Evolutionary conservation across 2,797 vertebrate genomes (phyloP).

Genomic region (Spatula versicolor): DNA sequence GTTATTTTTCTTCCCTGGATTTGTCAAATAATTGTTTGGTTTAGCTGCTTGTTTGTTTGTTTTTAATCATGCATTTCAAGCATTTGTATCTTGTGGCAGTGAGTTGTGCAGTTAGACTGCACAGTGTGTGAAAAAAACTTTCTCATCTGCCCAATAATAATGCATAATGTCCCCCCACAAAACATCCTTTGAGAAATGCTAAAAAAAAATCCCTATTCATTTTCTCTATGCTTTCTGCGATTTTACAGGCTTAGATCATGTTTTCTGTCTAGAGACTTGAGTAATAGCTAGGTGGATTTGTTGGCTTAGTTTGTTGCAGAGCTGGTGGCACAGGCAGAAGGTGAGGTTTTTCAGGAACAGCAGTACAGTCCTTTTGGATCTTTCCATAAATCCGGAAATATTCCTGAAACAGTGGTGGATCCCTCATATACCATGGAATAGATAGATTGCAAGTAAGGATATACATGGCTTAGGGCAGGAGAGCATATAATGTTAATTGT

Average conservation of each 20-base stretch:
- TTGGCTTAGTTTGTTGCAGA: constrained; percentile 43
- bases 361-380: constrained; percentile 67
- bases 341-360: constrained; percentile 66
- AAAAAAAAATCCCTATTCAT: background rate
- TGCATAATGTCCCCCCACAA: background rate
- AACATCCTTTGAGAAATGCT: background rate
- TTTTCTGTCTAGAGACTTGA: background rate
- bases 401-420: constrained; percentile 53
- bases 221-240: background rate
- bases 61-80: background rate
- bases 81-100: background rate
- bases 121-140: background rate
- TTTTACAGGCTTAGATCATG: background rate
- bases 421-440: constrained; percentile 59
- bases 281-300: constrained; percentile 26
- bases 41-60: background rate
- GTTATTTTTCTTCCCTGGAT: background rate
- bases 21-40: too few species aligned
- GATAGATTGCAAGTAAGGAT: background rate
- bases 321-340: constrained; percentile 48
- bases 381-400: constrained; percentile 45
- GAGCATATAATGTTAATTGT: background rate
- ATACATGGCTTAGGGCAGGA: background rate
- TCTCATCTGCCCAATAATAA: background rate
- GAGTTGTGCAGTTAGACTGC: background rate